Evolutionary conservation across 2,888 invertebrate species (phyloP).

Genomic region (Pseudanteris insignis): DNA sequence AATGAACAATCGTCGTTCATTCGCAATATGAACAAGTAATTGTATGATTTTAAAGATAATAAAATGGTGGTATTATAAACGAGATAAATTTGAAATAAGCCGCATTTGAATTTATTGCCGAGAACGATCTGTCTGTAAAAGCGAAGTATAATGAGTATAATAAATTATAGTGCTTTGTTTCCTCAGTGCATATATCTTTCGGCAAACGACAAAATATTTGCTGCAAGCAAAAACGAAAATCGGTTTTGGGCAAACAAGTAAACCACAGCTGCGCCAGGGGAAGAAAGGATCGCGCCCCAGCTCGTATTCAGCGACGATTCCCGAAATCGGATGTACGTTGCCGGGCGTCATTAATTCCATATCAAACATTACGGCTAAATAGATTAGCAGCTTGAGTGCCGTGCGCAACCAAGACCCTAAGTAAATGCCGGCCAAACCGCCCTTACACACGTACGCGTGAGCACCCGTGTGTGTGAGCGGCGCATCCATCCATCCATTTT

Average conservation of each 20-base stretch:
- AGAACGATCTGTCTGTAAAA: too few relatives aligned
- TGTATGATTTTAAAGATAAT: too few relatives aligned
- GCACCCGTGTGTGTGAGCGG: slow-evolving; percentile 18
- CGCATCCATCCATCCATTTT: slow-evolving; percentile 45
- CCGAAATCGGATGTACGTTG: slow-evolving; percentile 49
- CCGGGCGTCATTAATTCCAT: slow-evolving; percentile 64
- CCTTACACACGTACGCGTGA: slow-evolving; percentile 24
- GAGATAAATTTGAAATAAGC: too few relatives aligned
- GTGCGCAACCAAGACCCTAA: slow-evolving; percentile 50
- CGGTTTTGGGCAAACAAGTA: slow-evolving; percentile 14
- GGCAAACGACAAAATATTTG: slow-evolving; percentile 31
- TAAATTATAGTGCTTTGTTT: too few relatives aligned
- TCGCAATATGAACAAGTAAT: too few relatives aligned
- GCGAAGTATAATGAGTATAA: too few relatives aligned
- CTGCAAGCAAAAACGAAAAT: slow-evolving; percentile 12
- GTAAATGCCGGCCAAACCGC: slow-evolving; percentile 30
- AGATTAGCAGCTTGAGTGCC: slow-evolving; percentile 65
- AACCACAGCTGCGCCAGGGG: slow-evolving; percentile 30
- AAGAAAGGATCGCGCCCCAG: slow-evolving; percentile 17
- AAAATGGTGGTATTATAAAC: too few relatives aligned
- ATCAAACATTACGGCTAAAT: slow-evolving; percentile 66
- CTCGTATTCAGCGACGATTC: slow-evolving; percentile 25
- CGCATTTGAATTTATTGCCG: too few relatives aligned
- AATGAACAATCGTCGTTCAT: too few relatives aligned
- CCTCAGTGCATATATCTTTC: too few relatives aligned